Evolutionary conservation across 2,797 vertebrate species (phyloP).

Genomic region (Sorex maritimensis): DNA sequence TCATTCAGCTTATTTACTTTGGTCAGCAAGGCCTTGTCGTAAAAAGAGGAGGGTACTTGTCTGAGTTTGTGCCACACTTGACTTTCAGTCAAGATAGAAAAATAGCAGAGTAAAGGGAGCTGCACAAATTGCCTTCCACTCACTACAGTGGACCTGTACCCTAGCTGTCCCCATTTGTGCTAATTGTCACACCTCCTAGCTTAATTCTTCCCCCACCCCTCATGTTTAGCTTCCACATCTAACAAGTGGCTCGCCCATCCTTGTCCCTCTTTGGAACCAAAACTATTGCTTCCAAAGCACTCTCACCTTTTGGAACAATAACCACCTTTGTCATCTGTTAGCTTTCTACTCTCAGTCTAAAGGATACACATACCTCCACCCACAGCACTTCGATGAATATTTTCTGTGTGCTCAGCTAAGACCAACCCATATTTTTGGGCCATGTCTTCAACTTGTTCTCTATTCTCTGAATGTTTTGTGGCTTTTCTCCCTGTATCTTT

Average conservation of each 20-base stretch:
- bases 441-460: background rate
- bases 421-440: background rate
- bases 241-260: background rate
- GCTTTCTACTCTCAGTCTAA: background rate
- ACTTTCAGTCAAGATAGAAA: slow-evolving; percentile 44
- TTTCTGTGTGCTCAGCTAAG: background rate
- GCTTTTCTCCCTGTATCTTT: background rate
- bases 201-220: background rate
- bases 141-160: background rate
- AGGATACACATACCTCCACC: background rate
- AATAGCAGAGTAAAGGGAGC: background rate
- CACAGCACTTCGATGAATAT: background rate
- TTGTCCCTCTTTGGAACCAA: background rate
- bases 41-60: rapidly evolving
- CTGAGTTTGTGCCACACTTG: background rate
- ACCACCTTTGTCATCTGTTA: background rate
- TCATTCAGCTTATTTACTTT: slow-evolving; percentile 19
- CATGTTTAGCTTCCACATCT: background rate
- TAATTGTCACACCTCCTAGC: background rate
- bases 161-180: background rate
- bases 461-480: background rate
- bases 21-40: background rate
- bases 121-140: background rate
- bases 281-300: background rate
- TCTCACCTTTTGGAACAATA: background rate